These are phyloP conservation scores for Dufourea novaeangliae DNA, from an alignment of 1,140 invertebrate species.

Conservation along the genomic window DNA sequence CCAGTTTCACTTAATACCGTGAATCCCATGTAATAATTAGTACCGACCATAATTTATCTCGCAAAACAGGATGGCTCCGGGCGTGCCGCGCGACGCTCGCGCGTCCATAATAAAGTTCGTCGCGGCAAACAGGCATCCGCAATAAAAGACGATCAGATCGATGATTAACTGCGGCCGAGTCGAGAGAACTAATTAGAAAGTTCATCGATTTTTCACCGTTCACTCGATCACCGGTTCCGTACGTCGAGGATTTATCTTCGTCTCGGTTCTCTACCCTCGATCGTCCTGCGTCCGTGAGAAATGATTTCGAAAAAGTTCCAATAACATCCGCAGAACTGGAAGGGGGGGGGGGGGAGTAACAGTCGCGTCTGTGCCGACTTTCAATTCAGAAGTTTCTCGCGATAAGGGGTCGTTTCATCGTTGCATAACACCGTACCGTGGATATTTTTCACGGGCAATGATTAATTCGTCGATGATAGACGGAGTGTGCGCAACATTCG, in stretches of 20 bases:
- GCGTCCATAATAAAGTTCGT: slow-evolving; percentile 11
- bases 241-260: slow-evolving; percentile 8
- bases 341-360: no score
- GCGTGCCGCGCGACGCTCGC: background rate
- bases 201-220: slow-evolving; percentile 28
- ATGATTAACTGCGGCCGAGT: slow-evolving; percentile 2
- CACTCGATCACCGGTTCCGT: background rate
- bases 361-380: background rate
- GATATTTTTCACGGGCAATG: slow-evolving; percentile 51
- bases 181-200: slow-evolving; percentile 28
- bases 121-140: slow-evolving; percentile 7
- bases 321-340: background rate
- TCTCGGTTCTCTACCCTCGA: no score
- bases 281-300: background rate
- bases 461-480: slow-evolving; percentile 52
- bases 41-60: background rate
- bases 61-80: background rate
- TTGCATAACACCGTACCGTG: background rate
- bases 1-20: background rate
- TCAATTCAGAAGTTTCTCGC: background rate
- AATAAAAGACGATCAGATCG: slow-evolving; percentile 19
- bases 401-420: background rate
- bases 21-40: background rate
- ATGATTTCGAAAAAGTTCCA: slow-evolving; percentile 19
- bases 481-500: slow-evolving; percentile 9